Conservation (phyloP, 2,888 invertebrate genomes). For the Mythimna vitellina region DNA sequence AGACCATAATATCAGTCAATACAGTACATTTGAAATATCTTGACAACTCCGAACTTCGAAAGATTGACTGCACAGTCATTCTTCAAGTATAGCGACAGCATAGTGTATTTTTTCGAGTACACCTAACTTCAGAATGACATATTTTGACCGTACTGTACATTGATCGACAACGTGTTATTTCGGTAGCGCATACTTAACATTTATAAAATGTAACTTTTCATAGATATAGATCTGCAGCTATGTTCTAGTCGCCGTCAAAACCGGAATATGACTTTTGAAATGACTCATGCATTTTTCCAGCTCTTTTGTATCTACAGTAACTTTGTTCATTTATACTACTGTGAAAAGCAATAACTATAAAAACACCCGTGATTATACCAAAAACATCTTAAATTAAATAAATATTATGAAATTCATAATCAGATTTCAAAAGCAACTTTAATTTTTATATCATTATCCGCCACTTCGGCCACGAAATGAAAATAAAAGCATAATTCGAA, state of each 20-base stretch:
- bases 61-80: no score
- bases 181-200: no score
- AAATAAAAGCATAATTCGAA: conserved; percentile 51
- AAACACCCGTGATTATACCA: not conserved
- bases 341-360: not conserved
- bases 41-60: no score
- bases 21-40: no score
- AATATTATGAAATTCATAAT: conserved; percentile 26
- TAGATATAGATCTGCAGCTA: no score
- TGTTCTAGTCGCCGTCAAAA: not conserved
- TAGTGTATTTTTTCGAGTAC: no score
- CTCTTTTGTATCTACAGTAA: not conserved
- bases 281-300: not conserved
- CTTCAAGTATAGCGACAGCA: no score
- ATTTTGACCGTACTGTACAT: no score
- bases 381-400: not conserved
- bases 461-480: conserved; percentile 29
- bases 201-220: no score
- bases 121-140: no score
- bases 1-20: no score
- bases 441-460: conserved; percentile 21
- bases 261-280: not conserved
- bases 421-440: conserved; percentile 36
- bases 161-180: no score
- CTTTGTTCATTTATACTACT: not conserved